Percentiles rank a stretch among this genome's conserved stretches.
Conservation (phyloP, 2,797 vertebrate species). For the Galago senegalensis region DNA sequence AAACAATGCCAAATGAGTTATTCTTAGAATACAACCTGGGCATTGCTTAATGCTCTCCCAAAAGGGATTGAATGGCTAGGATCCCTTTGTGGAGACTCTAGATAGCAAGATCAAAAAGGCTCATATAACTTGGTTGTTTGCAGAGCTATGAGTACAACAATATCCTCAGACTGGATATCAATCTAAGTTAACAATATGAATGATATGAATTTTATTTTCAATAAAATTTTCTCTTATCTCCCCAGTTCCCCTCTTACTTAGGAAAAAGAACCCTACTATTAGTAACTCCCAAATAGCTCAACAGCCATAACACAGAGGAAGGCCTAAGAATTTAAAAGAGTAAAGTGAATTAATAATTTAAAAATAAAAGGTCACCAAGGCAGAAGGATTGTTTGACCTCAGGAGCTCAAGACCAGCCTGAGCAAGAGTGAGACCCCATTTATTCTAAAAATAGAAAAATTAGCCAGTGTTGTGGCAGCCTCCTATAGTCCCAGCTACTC, state of each 20-base stretch:
- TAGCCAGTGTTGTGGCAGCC: too few relatives aligned
- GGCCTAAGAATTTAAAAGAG: neutral
- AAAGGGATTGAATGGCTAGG: neutral
- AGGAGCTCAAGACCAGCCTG: too few relatives aligned
- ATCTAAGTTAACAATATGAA: neutral
- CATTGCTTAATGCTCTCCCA: neutral
- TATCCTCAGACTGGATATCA: neutral
- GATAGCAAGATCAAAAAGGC: neutral
- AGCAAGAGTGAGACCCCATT: too few relatives aligned
- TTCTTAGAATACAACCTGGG: neutral
- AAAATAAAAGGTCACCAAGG: neutral
- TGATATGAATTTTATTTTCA: neutral
- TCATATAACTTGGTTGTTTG: neutral
- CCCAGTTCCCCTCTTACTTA: fast-evolving
- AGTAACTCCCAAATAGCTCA: neutral
- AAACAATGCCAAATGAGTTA: neutral
- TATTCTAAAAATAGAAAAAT: too few relatives aligned
- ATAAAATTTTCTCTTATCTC: neutral
- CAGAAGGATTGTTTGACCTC: too few relatives aligned
- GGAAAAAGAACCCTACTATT: neutral
- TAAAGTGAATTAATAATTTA: neutral
- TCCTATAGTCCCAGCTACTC: too few relatives aligned
- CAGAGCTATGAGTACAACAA: neutral
- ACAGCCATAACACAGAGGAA: neutral
- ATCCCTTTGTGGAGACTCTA: neutral